A percentile compares a stretch with the other conserved stretches of the same genome.
Conservation (phyloP, 2,113 vertebrate genomes). For the Lasiurus cinereus region DNA sequence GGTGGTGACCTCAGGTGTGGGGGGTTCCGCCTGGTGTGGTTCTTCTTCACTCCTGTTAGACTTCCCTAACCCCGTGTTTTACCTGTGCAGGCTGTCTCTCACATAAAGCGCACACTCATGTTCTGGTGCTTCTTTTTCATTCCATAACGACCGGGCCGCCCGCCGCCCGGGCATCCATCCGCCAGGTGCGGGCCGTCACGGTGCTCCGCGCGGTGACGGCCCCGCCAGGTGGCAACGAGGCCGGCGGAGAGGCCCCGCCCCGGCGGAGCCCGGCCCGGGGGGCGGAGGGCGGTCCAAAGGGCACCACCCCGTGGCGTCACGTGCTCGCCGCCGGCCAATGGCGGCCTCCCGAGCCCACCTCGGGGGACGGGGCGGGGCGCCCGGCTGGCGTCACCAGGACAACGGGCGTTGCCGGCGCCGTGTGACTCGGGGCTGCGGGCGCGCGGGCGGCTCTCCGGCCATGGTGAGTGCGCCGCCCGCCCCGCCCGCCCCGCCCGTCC, state of each 20-base stretch:
- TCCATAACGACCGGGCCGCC: neutral
- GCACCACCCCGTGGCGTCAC: conserved; percentile 68
- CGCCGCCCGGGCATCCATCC: neutral
- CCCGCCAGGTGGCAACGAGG: neutral
- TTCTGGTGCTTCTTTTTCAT: no score
- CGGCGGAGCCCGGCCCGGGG: neutral
- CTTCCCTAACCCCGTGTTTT: neutral
- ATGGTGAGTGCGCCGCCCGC: conserved; percentile 79
- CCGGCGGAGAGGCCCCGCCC: neutral
- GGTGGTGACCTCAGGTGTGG: neutral
- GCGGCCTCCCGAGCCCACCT: conserved; percentile 73
- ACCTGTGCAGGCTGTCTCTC: neutral
- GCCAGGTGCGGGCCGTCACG: neutral
- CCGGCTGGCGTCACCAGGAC: conserved; percentile 83
- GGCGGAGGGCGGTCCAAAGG: neutral
- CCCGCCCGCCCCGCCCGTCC: neutral
- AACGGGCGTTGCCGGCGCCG: conserved; percentile 82
- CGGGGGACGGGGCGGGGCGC: conserved; percentile 74
- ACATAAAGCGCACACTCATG: neutral
- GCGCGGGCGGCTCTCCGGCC: conserved; percentile 75
- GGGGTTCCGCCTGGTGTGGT: neutral
- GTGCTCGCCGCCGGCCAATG: conserved; percentile 50
- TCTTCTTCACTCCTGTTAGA: neutral
- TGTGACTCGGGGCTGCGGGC: conserved; percentile 75
- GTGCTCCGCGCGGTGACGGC: neutral